Evolutionary conservation across 2,888 invertebrate species (phyloP).

Genomic region (Sinohyriopsis cumingii): DNA sequence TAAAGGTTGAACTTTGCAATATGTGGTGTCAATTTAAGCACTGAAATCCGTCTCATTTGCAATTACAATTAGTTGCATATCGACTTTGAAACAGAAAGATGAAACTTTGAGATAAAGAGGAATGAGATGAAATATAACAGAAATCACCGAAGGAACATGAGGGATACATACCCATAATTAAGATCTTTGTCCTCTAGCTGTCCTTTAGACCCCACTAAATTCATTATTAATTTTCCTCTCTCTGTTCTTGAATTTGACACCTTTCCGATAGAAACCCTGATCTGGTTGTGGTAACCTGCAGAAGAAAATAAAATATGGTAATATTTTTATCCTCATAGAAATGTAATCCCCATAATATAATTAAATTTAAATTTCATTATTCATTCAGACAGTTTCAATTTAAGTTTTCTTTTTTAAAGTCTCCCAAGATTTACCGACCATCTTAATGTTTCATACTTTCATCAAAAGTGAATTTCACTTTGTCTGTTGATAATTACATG

Average conservation of each 20-base stretch:
- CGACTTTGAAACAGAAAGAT: too few species aligned
- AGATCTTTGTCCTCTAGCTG: conserved; percentile 23
- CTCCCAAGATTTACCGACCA: neutral
- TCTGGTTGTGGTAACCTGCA: conserved; percentile 82
- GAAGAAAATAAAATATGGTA: conserved; percentile 71
- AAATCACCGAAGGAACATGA: too few species aligned
- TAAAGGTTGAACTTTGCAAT: neutral
- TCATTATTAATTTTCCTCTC: conserved; percentile 30
- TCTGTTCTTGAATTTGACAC: conserved; percentile 13
- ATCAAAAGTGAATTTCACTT: too few species aligned
- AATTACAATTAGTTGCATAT: too few species aligned
- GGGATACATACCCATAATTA: conserved; percentile 12
- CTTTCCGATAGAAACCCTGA: conserved; percentile 79
- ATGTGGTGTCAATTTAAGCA: too few species aligned
- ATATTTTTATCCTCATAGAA: neutral
- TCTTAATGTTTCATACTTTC: too few species aligned
- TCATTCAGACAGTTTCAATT: too few species aligned
- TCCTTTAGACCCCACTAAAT: conserved; percentile 28
- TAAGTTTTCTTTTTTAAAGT: too few species aligned
- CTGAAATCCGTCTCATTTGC: too few species aligned
- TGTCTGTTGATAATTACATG: too few species aligned
- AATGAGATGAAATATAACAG: too few species aligned
- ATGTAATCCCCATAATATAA: neutral
- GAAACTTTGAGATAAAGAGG: too few species aligned
- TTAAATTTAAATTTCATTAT: neutral